Base-by-base conservation (phyloP, 2,797 vertebrate genomes). In the Ctenosaura bakeri region DNA sequence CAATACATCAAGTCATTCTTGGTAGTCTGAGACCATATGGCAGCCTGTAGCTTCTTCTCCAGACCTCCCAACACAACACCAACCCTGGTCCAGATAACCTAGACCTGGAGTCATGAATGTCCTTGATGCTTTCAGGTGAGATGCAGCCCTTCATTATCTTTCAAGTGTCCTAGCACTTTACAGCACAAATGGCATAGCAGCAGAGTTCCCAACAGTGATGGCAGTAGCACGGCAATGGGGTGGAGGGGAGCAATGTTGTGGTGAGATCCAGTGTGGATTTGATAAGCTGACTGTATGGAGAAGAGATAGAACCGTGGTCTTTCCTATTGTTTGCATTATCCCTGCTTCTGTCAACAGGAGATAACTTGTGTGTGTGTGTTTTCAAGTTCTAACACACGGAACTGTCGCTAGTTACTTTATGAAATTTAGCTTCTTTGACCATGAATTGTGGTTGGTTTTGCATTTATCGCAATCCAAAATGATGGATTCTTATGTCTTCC, bases 341-440 rank as follows among this genome's bases (percentile, higher is more conserved):
- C 59, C 35, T 88, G 42, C 46, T 83, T 94, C 83, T 83, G 29
- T 22, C 79, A 88, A 77, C 76, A 54, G 83, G 42, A 73, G 42
- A 66, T 79, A 64, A 93, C 85, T 79, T 66, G 64, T 66, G 24
- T 4, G 29, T 69, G 20, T 64, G 62, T 64, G 62, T 22, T 24
- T 64, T 90, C 87, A 73, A 77, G 38, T 29, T 78, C 91, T 79
- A 83, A 42, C 76, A 29, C 74, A 88, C 69, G 71, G 78, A 24
- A 83, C 77, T 77, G 52, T 86, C 87, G 46, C 59, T 92, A 5
- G 32, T 59, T 32, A 77, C 52, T 80, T 80, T 46, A 46, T 46
- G 42, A 46, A 46, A 8, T 64, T 94, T 92, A 93, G 89, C 46
- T 84, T 46, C 71, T 77, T 50, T 83, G 81, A 26, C 13, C 52